Base-by-base conservation (phyloP, 2,113 vertebrate species). In the Alligator sinensis region DNA sequence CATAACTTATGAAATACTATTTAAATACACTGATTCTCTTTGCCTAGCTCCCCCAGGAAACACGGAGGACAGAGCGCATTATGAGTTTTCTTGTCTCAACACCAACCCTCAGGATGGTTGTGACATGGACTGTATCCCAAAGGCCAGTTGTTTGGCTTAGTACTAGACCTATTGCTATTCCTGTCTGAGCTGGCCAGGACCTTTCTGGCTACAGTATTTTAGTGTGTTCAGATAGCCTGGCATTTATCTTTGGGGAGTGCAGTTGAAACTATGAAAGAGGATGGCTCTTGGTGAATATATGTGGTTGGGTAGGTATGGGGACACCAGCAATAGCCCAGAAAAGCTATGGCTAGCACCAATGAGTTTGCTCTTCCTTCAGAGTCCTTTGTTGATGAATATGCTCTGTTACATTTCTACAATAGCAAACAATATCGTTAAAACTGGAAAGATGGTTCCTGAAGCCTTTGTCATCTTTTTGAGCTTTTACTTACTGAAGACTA, bases 1-100 rank as follows among this genome's bases (percentile, higher is more conserved):
- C 24, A 87, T 47, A 63, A 89, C 83, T 89, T 59, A 87, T 7
- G 11, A 87, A 87, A 21, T n/a, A 14, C 82, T 92, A 84, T 86
- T 91, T 89, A 82, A 84, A 89, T 76, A 14, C 28, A 47, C 22
- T 91, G 82, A 54, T 11, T 87, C 76, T 81, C 76, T 79, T 68
- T 15, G 59, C 60, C 28, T 61, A 72, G 60, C 6, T 30, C 21
- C 47, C 47, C 7, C 47, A 47, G 47, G 47, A 47, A 47, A 47
- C 47, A 47, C 47, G 7, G 47, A 47, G 47, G 47, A 47, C 47
- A 47, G 47, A 47, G 7, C 9, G 47, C 47, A 47, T 9, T 47
- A 47, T 47, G 47, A 47, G 47, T 47, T 47, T 47, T 47, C 47
- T 47, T 47, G 47, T 47, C 6, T 47, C 47, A 47, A 9, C 47